phyloP scores from a whole-genome alignment of 2,888 invertebrate species.

The Netelia melanura region DNA sequence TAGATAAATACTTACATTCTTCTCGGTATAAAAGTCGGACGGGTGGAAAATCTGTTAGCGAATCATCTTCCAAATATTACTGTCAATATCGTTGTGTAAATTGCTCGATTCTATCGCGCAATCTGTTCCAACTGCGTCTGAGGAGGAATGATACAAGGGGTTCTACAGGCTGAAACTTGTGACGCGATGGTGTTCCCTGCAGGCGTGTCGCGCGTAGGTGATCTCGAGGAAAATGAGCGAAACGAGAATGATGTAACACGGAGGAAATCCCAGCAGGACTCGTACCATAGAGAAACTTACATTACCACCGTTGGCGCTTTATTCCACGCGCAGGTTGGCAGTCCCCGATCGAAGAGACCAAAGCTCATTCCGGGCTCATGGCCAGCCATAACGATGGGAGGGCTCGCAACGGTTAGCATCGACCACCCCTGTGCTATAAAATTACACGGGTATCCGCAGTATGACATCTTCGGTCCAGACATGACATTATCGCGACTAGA shows the following conservation, averaged over 20 bases:
- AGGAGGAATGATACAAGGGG: not conserved
- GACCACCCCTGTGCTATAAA: conserved; percentile 22
- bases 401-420: not conserved
- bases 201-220: not conserved
- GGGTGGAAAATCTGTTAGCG: not conserved
- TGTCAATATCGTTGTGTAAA: not conserved
- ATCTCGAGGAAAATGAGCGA: not conserved
- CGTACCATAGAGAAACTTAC: not conserved
- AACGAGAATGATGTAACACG: not conserved
- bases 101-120: not conserved
- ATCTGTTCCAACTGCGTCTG: not conserved
- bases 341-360: conserved; percentile 1
- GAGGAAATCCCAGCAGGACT: not conserved
- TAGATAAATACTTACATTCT: no score
- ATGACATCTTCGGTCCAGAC: not conserved
- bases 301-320: not conserved
- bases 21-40: not conserved
- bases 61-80: not conserved
- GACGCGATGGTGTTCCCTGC: not conserved
- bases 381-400: conserved; percentile 38
- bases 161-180: not conserved
- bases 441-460: conserved; percentile 41
- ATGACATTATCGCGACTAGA: not conserved
- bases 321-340: not conserved
- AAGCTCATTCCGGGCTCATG: conserved; percentile 23